Evolutionary conservation across 2,797 vertebrate genomes (phyloP), one percentile per base, ranked within the genome.

Genomic region (Chrosomus eos): DNA sequence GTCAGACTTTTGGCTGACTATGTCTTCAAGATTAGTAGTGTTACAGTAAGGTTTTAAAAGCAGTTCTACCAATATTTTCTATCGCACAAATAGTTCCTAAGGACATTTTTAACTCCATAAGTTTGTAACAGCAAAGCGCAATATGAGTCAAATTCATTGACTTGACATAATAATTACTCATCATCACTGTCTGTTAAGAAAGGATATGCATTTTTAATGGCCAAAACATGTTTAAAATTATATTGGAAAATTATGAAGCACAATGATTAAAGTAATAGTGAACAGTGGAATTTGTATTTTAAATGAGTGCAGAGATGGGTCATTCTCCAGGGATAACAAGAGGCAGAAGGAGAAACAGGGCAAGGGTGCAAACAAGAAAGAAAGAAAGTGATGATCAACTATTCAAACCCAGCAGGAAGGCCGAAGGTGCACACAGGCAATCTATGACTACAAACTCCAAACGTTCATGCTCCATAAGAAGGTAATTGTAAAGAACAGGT

Each of bases 231-330:
- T 79, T 79, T 23, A 1, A 79, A 66, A 79, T 8, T 76, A 51
- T 70, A 81, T 88, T 83, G 74, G 48, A 45, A 58, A 66, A 67
- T 33, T 48, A 51, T 36, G 11, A 48, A 31, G 16, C 6, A 43
- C 76, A 48, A 64, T 26, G 9, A 64, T 43, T 79, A 18, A 67
- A 11, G 26, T 21, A 55, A 80, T 53, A 78, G 36, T 71, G n/a
- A 83, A 74, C 33, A 5, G 7, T 13, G 6, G 18, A 58, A 88
- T 91, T 80, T 82, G 74, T 87, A 91, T 92, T 91, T 88, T 85
- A 84, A 86, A 80, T 58, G 85, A 83, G 89, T 85, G 62, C 40
- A 31, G 19, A 28, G 36, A 58, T 64, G 5, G 26, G 68, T 43
- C 71, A 73, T 90, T 88, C 82, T 80, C 75, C 18, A 70, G 80